These are phyloP conservation scores for Himalopsyche anomala DNA, from an alignment of 2,888 invertebrate genomes.

Conservation along the genomic window DNA sequence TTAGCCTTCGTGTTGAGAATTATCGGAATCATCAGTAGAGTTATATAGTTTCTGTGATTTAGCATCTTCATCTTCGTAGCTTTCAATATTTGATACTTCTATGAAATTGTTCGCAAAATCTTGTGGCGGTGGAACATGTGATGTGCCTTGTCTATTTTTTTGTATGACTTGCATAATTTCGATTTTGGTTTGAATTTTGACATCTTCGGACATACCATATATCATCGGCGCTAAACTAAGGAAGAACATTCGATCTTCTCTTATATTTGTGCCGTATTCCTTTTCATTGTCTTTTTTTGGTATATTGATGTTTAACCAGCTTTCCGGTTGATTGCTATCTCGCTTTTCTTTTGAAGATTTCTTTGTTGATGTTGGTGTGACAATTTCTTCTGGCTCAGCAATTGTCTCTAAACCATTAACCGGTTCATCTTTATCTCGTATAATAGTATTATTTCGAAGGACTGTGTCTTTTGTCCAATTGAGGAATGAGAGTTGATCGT, in stretches of 20 bases:
- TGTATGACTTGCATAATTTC: conserved; percentile 13
- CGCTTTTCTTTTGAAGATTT: too few species aligned
- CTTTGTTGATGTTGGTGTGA: not conserved
- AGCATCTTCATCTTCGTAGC: not conserved
- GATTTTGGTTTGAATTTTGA: not conserved
- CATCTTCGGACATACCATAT: not conserved
- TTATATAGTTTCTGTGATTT: not conserved
- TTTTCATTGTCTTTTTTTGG: not conserved
- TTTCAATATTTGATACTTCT: not conserved
- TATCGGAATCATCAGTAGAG: not conserved
- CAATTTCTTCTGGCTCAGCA: not conserved
- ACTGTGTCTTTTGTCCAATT: not conserved
- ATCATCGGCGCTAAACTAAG: not conserved
- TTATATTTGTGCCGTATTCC: not conserved
- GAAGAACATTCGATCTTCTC: not conserved
- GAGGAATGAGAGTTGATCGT: not conserved
- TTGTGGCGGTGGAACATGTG: not conserved
- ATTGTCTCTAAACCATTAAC: not conserved
- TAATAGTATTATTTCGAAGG: not conserved
- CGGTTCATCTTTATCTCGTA: not conserved
- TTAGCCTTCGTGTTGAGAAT: not conserved
- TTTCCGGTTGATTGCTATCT: not conserved
- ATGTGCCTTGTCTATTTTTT: not conserved
- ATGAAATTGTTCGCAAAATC: conserved; percentile 1
- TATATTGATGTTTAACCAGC: not conserved